Conservation (phyloP, 2,113 vertebrate genomes). For the Candoia aspera region DNA sequence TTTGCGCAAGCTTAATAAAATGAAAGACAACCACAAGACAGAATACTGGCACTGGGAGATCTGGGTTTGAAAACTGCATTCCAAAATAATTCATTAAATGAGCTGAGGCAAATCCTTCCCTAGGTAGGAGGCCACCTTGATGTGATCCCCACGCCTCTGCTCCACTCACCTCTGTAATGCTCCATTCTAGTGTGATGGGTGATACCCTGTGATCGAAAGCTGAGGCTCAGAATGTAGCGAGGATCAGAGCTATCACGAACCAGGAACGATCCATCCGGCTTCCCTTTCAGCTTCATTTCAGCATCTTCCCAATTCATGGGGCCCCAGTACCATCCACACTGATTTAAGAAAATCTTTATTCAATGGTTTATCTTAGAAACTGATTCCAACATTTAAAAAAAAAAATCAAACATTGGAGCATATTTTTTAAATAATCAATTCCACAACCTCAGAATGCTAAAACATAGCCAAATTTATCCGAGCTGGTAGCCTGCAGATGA, state of each 20-base stretch:
- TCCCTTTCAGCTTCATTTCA: slow-evolving; percentile 96
- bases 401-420: not conserved
- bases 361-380: not conserved
- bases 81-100: not conserved
- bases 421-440: not conserved
- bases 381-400: not conserved
- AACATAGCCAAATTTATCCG: not conserved
- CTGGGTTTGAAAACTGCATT: not conserved
- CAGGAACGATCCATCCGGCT: slow-evolving; percentile 93
- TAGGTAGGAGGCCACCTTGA: not conserved
- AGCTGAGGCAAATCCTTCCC: not conserved
- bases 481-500: not conserved
- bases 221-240: slow-evolving; percentile 96
- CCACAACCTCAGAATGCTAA: not conserved
- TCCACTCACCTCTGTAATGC: slow-evolving; percentile 86
- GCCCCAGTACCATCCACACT: slow-evolving; percentile 98
- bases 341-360: not conserved
- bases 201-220: slow-evolving; percentile 94
- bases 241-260: slow-evolving; percentile 97
- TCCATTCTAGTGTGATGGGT: slow-evolving; percentile 96
- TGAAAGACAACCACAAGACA: not conserved
- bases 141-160: not conserved
- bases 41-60: not conserved
- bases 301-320: slow-evolving; percentile 98
- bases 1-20: not conserved